Evolutionary conservation across 2,797 vertebrate species (phyloP), one percentile per base, ranked within the genome.

Genomic region (Crax fasciolata): DNA sequence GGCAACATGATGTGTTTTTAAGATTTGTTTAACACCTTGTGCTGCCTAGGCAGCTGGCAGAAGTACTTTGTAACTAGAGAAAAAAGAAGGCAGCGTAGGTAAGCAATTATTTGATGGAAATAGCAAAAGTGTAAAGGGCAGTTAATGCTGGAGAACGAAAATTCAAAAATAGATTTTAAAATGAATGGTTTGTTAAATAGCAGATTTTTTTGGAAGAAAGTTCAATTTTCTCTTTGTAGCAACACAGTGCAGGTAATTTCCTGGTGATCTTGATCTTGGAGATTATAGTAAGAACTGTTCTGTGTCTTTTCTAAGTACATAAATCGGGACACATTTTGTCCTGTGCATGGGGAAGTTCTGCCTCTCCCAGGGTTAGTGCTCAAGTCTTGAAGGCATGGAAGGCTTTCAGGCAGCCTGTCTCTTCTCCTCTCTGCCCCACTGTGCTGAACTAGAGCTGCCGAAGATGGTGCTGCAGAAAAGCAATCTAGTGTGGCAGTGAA

Each of bases 381-480:
- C 59, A 51, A 38, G 57, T 91, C 81, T 24, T 68, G 55, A 94
- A 90, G 39, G 46, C 61, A 13, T 20, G 57, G 70, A 48, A 73
- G 2, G 85, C 23, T 71, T 55, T 88, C 54, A 79, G 67, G 52
- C 80, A 90, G 44, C 52, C 18, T 71, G 90, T 66, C 57, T 85
- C 35, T 41, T 86, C 79, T 54, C 39, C 41, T 95, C 11, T 82
- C 46, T 70, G 23, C 49, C 27, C 18, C 11, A 30, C 46, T 71
- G 54, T 55, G 55, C 43, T 94, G 46, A 95, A 74, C 92, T 94
- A 92, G 25, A 92, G 62, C 87, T 94, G 43, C 41, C 84, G 38
- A 27, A 87, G 77, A 39, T 38, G 70, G 43, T 81, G 84, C 23
- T 76, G 12, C 55, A 89, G 82, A 59, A 66, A 77, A 68, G 12